Conservation (phyloP, 2,888 invertebrate genomes). For the Craniophora ligustri region DNA sequence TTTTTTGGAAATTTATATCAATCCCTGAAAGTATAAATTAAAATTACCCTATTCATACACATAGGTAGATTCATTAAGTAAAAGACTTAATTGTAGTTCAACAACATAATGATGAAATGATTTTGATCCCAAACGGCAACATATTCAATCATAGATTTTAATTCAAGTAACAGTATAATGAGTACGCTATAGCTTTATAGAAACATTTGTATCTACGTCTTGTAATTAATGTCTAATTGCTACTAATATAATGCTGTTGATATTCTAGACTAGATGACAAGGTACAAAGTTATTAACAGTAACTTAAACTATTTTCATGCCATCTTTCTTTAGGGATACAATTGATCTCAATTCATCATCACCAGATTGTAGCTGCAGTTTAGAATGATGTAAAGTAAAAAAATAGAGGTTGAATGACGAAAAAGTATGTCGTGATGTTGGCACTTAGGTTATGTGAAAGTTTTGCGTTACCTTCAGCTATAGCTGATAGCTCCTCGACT, state of each 20-base stretch:
- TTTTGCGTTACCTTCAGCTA: slow-evolving; percentile 66
- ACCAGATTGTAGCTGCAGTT: slow-evolving; percentile 20
- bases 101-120: slow-evolving; percentile 38
- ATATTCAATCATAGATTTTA: slow-evolving; percentile 8
- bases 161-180: slow-evolving; percentile 5
- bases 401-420: slow-evolving; percentile 47
- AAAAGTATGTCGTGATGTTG: slow-evolving; percentile 72
- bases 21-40: no score
- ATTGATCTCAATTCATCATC: slow-evolving; percentile 28
- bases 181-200: slow-evolving; percentile 31
- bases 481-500: slow-evolving; percentile 53
- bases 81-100: slow-evolving; percentile 2
- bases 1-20: no score
- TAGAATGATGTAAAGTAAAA: slow-evolving; percentile 38
- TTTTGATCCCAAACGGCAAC: slow-evolving; percentile 5
- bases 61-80: no score
- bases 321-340: slow-evolving; percentile 11
- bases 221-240: slow-evolving; percentile 29
- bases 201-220: slow-evolving; percentile 16
- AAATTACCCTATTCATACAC: neutral
- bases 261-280: slow-evolving; percentile 13
- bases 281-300: neutral
- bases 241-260: slow-evolving; percentile 18
- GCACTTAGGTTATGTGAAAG: slow-evolving; percentile 78
- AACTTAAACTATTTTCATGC: neutral